Evolutionary conservation across 2,113 vertebrate species (phyloP).

Genomic region (Gnathonemus longibarbis): DNA sequence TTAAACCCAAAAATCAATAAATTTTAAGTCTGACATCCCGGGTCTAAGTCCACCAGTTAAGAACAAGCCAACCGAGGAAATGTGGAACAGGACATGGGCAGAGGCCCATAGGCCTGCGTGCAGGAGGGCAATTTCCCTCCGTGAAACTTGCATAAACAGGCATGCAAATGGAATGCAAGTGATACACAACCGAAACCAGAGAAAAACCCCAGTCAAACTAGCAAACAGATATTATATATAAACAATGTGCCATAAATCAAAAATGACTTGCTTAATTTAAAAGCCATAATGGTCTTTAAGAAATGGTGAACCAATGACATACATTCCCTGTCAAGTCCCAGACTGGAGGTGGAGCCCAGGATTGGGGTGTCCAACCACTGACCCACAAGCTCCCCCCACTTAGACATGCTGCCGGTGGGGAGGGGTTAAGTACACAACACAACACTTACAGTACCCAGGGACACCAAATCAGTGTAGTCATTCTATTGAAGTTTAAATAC

Average conservation of each 20-base stretch:
- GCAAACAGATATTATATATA: neutral
- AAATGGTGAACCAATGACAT: neutral
- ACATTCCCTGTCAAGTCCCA: neutral
- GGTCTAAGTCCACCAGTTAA: neutral
- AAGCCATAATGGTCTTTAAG: neutral
- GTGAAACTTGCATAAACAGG: conserved; percentile 4
- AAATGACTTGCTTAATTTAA: neutral
- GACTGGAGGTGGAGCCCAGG: neutral
- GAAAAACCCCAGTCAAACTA: neutral
- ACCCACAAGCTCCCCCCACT: neutral
- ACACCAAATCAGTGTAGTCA: conserved; percentile 39
- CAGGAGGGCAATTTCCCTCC: neutral
- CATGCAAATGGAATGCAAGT: neutral
- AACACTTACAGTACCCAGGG: neutral
- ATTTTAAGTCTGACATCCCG: neutral
- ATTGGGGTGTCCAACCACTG: neutral
- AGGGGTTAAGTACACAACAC: neutral
- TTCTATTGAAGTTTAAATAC: conserved; percentile 50
- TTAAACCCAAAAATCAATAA: neutral
- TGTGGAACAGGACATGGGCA: neutral
- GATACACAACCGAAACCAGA: neutral
- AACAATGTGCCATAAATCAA: neutral
- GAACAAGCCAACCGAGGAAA: neutral
- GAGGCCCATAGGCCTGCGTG: neutral
- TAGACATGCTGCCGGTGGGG: neutral